A percentile compares a stretch with the other conserved stretches of the same genome.
Conservation (phyloP, 1,140 invertebrate genomes). For the Drosophila watanabei region DNA sequence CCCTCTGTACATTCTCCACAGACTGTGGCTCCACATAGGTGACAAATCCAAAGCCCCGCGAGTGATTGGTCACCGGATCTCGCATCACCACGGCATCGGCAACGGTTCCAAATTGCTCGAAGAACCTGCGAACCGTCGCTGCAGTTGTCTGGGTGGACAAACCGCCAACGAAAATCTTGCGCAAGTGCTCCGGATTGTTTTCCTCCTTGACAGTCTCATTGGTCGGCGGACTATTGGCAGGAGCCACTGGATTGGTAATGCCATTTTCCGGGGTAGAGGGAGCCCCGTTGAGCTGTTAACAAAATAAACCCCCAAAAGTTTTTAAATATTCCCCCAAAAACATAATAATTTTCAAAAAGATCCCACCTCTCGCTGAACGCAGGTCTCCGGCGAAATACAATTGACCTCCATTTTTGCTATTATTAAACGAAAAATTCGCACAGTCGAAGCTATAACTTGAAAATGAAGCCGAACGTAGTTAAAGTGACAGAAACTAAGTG, state of each 20-base stretch:
- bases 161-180: conserved; percentile 74
- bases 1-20: conserved; percentile 64
- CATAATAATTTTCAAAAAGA: background rate
- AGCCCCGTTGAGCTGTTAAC: background rate
- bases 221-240: background rate
- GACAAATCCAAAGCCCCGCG: conserved; percentile 70
- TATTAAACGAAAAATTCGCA: conserved; percentile 26
- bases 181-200: conserved; percentile 58
- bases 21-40: conserved; percentile 48
- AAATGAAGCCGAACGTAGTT: conserved; percentile 30
- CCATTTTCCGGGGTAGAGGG: background rate
- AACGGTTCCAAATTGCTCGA: conserved; percentile 55
- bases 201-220: background rate
- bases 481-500: conserved; percentile 25
- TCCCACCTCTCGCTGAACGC: conserved; percentile 50
- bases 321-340: background rate
- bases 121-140: conserved; percentile 48
- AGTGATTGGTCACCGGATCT: conserved; percentile 62
- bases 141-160: conserved; percentile 51
- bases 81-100: conserved; percentile 71
- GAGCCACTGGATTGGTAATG: background rate
- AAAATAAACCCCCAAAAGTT: background rate
- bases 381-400: conserved; percentile 28
- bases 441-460: conserved; percentile 35
- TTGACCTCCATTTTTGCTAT: conserved; percentile 53